Conservation (phyloP, 1,140 invertebrate species). For the Piezodorus guildinii region DNA sequence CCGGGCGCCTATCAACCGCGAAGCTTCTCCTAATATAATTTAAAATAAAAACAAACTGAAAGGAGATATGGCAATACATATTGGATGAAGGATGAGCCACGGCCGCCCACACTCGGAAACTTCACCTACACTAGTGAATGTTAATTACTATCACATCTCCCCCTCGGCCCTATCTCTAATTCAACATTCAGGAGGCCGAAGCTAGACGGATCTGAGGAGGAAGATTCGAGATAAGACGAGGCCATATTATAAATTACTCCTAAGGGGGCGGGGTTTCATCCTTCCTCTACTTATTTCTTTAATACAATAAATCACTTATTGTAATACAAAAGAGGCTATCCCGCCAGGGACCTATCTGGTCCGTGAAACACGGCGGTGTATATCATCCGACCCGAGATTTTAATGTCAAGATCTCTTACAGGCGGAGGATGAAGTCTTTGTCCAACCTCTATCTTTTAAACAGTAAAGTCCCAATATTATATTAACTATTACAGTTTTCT, state of each 20-base stretch:
- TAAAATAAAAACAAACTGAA: neutral
- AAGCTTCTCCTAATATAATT: too few relatives aligned
- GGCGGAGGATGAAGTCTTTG: too few relatives aligned
- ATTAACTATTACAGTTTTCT: too few relatives aligned
- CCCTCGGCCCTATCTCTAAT: neutral
- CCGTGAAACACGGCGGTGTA: too few relatives aligned
- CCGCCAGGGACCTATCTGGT: too few relatives aligned
- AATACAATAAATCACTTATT: constrained; percentile 15
- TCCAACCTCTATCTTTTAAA: too few relatives aligned
- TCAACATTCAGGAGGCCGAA: neutral
- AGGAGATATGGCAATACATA: neutral
- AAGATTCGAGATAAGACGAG: neutral
- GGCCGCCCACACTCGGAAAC: neutral
- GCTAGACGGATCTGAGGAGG: neutral
- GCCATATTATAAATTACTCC: constrained; percentile 8
- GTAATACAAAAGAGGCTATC: neutral
- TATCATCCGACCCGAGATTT: too few relatives aligned
- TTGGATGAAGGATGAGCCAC: neutral
- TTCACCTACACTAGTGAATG: neutral
- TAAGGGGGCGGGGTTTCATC: neutral
- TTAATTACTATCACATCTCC: neutral
- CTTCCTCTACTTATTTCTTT: constrained; percentile 9
- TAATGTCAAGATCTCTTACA: too few relatives aligned
- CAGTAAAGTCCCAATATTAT: too few relatives aligned
- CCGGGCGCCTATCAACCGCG: too few relatives aligned